A percentile compares a stretch with the other conserved stretches of the same genome.
These are phyloP conservation scores for Leptinotarsa lineolata DNA, from an alignment of 1,140 invertebrate species.

Conservation along the genomic window DNA sequence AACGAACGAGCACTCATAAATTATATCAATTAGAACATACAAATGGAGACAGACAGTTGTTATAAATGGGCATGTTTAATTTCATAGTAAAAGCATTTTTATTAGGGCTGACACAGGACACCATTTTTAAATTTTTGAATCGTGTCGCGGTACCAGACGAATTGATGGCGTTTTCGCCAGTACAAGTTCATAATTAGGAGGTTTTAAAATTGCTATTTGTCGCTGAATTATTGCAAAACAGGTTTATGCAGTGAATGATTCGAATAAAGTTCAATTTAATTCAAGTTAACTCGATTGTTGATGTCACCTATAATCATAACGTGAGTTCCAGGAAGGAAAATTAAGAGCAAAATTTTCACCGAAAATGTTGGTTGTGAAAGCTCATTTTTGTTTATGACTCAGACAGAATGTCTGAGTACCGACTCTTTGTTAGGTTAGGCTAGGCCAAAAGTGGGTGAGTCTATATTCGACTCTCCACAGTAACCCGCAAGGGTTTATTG, in stretches of 20 bases:
- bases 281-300: too few relatives aligned
- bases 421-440: too few relatives aligned
- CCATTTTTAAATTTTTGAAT: slow-evolving; percentile 37
- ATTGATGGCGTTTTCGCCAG: background rate
- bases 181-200: background rate
- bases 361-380: too few relatives aligned
- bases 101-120: slow-evolving; percentile 39
- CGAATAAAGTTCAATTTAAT: too few relatives aligned
- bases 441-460: too few relatives aligned
- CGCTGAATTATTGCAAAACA: background rate
- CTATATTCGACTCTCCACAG: too few relatives aligned
- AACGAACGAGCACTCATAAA: slow-evolving; percentile 35
- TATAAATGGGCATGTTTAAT: slow-evolving; percentile 38
- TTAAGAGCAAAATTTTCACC: too few relatives aligned
- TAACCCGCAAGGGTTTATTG: too few relatives aligned
- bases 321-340: too few relatives aligned
- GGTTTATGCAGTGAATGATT: background rate
- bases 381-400: too few relatives aligned
- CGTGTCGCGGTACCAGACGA: slow-evolving; percentile 2
- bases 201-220: background rate
- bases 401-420: too few relatives aligned
- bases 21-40: slow-evolving; percentile 40
- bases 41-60: slow-evolving; percentile 36
- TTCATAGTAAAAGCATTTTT: slow-evolving; percentile 44
- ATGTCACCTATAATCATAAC: too few relatives aligned